phyloP scores from a whole-genome alignment of 2,797 vertebrate species.

The Furcifer pardalis region DNA sequence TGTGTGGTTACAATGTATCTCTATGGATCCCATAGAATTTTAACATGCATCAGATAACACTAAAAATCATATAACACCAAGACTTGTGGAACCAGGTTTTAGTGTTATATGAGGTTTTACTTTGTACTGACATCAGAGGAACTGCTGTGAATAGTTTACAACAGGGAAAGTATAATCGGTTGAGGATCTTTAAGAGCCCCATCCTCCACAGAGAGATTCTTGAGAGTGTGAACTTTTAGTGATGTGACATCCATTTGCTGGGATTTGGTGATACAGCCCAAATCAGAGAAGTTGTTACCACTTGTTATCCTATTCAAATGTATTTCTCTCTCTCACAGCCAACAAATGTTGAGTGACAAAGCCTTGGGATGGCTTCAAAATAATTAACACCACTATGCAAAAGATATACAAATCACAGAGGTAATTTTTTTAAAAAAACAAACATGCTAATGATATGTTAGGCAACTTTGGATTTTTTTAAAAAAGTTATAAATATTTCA shows the following conservation, averaged over 20 bases:
- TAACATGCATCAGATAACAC: too few relatives aligned
- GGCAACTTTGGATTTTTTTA: not conserved
- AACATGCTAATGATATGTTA: constrained; percentile 32
- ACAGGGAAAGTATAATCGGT: not conserved
- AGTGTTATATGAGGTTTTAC: too few relatives aligned
- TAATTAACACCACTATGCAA: constrained; percentile 48
- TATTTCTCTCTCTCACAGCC: constrained; percentile 49
- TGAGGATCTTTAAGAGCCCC: not conserved
- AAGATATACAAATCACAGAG: constrained; percentile 1
- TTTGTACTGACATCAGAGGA: not conserved
- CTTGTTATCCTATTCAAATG: constrained; percentile 63
- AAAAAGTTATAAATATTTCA: constrained; percentile 53
- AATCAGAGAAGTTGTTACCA: constrained; percentile 35
- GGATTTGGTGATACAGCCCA: not conserved
- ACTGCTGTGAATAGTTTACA: not conserved
- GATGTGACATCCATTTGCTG: fast-evolving
- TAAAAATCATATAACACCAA: too few relatives aligned
- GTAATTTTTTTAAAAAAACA: not conserved
- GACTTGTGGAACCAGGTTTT: too few relatives aligned
- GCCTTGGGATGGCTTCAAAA: constrained; percentile 48
- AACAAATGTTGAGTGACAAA: not conserved
- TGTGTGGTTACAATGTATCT: too few relatives aligned
- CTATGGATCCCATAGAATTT: too few relatives aligned
- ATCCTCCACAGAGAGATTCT: fast-evolving
- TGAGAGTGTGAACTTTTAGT: constrained; percentile 21